Percentiles rank a stretch among this genome's conserved stretches.
Conservation (phyloP, 2,797 vertebrate species). For the Sciurus vulgaris region DNA sequence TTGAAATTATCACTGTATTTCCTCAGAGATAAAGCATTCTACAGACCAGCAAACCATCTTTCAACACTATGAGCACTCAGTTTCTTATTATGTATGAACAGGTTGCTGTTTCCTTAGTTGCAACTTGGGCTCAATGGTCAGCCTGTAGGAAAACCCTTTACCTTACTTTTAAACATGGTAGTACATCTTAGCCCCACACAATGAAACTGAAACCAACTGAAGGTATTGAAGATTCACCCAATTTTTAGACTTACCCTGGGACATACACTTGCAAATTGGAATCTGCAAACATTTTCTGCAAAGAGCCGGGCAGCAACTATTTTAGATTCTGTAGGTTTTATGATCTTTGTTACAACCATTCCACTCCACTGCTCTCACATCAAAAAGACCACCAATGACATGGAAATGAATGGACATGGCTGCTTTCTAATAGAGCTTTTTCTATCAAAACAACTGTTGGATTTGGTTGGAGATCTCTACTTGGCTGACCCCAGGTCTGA, state of each 20-base stretch:
- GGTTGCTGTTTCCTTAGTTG: not conserved
- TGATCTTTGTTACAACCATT: not conserved
- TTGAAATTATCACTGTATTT: not conserved
- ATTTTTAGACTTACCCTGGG: not conserved
- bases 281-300: not conserved
- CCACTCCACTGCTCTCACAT: not conserved
- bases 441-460: not conserved
- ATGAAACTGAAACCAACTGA: not conserved
- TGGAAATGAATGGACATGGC: not conserved
- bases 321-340: not conserved
- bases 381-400: not conserved
- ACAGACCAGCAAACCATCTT: not conserved
- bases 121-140: not conserved
- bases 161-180: not conserved
- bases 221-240: not conserved
- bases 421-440: conserved; percentile 13
- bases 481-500: not conserved
- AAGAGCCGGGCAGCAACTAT: not conserved
- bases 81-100: not conserved
- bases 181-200: not conserved
- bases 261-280: not conserved
- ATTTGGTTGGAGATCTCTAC: not conserved
- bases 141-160: not conserved
- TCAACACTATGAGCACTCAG: too few species aligned
- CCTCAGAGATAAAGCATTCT: not conserved